Conservation (phyloP, 2,797 vertebrate species). For the Peromyscus nudipes region DNA sequence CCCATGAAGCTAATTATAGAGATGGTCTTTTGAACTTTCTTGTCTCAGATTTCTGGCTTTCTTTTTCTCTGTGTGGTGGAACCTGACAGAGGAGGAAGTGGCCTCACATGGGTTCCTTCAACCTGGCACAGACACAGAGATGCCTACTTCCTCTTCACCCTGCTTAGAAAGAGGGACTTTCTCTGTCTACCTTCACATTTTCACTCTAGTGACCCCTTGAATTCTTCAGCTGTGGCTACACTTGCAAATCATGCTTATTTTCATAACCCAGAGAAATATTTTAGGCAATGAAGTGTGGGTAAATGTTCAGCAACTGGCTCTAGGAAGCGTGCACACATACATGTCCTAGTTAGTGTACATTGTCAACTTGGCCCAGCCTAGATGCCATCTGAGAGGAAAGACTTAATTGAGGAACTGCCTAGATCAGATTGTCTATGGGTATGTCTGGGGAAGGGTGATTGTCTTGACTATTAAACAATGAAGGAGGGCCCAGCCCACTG, state of each 20-base stretch:
- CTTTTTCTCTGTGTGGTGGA: conserved; percentile 45
- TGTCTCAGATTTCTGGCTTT: conserved; percentile 48
- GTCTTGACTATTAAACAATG: neutral
- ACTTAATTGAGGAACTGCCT: neutral
- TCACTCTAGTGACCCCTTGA: neutral
- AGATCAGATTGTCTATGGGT: neutral
- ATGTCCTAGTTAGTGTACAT: neutral
- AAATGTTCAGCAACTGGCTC: neutral
- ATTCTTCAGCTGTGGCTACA: neutral
- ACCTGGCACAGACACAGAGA: neutral
- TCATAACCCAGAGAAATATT: neutral
- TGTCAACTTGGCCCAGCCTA: neutral
- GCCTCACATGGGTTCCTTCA: neutral
- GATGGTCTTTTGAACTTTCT: conserved; percentile 51
- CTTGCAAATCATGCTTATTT: conserved; percentile 41
- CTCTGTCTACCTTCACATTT: neutral
- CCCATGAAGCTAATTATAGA: conserved; percentile 68
- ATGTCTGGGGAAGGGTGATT: neutral
- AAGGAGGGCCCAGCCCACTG: neutral
- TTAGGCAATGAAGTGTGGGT: neutral
- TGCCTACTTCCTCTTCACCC: neutral
- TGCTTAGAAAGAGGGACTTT: neutral
- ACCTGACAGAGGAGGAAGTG: conserved; percentile 39
- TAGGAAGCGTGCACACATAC: neutral
- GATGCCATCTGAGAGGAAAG: neutral